Conservation (phyloP, 2,113 vertebrate genomes). For the Pantherophis guttatus region DNA sequence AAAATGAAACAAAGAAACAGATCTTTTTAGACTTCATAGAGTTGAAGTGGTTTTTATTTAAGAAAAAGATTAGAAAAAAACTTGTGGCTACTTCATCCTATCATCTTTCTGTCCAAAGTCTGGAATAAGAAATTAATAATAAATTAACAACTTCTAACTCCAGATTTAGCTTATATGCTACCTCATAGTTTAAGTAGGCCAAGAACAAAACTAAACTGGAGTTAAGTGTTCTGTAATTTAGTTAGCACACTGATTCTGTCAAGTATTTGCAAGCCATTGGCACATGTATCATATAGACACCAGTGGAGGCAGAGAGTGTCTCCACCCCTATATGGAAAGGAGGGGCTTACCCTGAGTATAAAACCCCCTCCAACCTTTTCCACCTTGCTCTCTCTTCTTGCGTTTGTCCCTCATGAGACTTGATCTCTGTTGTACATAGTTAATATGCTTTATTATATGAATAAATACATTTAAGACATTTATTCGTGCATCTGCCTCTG, state of each 20-base stretch:
- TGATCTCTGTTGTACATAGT: too few species aligned
- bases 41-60: not conserved
- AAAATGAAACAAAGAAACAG: not conserved
- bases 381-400: too few species aligned
- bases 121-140: not conserved
- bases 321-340: too few species aligned
- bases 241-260: not conserved
- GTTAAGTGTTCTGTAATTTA: not conserved
- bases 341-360: too few species aligned
- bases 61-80: not conserved
- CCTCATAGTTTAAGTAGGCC: not conserved
- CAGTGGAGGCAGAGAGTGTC: too few species aligned
- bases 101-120: not conserved
- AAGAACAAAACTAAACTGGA: not conserved
- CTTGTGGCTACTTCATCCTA: not conserved
- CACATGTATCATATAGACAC: too few species aligned
- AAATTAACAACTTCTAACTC: not conserved
- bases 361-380: too few species aligned
- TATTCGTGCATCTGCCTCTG: too few species aligned
- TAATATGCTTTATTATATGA: too few species aligned
- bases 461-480: too few species aligned
- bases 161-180: not conserved
- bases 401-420: too few species aligned
- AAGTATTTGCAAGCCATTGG: too few species aligned
- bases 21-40: not conserved